These are phyloP conservation scores for Nycticorax nycticorax DNA, from an alignment of 2,113 vertebrate genomes.

Conservation along the genomic window DNA sequence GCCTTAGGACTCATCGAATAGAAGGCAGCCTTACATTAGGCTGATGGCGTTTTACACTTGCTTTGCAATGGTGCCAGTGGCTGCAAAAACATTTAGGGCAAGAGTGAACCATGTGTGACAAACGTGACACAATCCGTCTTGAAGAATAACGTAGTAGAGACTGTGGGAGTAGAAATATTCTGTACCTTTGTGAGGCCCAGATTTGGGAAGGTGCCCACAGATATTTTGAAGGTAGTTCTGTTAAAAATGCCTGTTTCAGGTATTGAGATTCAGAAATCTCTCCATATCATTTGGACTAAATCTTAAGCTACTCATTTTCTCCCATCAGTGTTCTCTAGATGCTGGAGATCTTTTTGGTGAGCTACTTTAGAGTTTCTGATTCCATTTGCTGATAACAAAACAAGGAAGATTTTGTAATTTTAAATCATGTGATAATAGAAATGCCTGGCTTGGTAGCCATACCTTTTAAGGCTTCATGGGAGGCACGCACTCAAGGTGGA, in stretches of 20 bases:
- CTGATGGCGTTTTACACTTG: not conserved
- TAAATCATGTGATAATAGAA: not conserved
- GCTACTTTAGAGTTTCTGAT: not conserved
- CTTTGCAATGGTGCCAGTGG: not conserved
- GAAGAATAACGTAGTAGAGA: not conserved
- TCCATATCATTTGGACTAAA: not conserved
- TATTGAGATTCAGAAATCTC: not conserved
- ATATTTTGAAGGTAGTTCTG: not conserved
- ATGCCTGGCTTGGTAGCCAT: not conserved
- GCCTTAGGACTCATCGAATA: not conserved
- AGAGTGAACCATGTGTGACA: not conserved
- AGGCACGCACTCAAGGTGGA: not conserved
- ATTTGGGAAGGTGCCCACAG: not conserved
- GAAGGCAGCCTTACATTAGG: not conserved
- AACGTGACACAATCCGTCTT: not conserved
- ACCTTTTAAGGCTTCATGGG: not conserved
- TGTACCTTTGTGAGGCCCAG: not conserved
- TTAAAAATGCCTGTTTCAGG: not conserved
- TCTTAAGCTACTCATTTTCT: not conserved
- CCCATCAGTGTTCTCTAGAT: not conserved
- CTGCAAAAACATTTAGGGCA: slow-evolving; percentile 14
- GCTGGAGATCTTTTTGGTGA: not conserved
- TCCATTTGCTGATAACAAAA: not conserved
- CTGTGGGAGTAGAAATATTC: not conserved
- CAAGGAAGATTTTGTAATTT: not conserved